Conservation (phyloP, 2,113 vertebrate genomes). For the Glareola pratincola region DNA sequence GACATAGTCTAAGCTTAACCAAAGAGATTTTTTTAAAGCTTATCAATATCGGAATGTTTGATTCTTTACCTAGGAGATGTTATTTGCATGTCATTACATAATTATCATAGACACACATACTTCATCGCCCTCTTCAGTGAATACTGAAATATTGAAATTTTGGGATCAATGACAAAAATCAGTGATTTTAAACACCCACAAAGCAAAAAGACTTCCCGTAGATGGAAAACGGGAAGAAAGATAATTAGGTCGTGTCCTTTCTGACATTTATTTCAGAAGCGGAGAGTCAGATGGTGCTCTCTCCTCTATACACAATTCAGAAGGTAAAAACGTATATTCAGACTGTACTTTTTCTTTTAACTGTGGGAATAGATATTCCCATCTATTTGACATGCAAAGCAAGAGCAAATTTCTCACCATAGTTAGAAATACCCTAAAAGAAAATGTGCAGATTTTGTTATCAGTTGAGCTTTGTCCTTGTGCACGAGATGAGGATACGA, state of each 20-base stretch:
- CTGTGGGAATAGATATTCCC: not conserved
- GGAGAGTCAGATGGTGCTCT: not conserved
- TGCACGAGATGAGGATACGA: not conserved
- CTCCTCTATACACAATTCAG: not conserved
- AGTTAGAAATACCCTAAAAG: not conserved
- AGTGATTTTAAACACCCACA: not conserved
- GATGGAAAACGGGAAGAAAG: not conserved
- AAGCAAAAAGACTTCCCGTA: not conserved
- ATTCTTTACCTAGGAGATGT: not conserved
- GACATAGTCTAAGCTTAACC: not conserved
- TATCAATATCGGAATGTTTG: not conserved
- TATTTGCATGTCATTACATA: not conserved
- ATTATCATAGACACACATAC: not conserved
- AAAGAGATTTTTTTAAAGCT: not conserved
- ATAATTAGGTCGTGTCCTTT: not conserved
- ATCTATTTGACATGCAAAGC: not conserved
- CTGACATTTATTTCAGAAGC: not conserved
- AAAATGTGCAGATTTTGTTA: not conserved
- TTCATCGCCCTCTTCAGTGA: not conserved
- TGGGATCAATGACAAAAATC: not conserved
- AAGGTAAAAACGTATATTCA: not conserved
- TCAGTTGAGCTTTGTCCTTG: not conserved
- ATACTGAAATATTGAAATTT: slow-evolving; percentile 2
- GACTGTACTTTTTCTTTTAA: not conserved
- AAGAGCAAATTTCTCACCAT: not conserved